Base-by-base conservation (phyloP, 1,140 invertebrate species). In the Tetramorium parvispinum region DNA sequence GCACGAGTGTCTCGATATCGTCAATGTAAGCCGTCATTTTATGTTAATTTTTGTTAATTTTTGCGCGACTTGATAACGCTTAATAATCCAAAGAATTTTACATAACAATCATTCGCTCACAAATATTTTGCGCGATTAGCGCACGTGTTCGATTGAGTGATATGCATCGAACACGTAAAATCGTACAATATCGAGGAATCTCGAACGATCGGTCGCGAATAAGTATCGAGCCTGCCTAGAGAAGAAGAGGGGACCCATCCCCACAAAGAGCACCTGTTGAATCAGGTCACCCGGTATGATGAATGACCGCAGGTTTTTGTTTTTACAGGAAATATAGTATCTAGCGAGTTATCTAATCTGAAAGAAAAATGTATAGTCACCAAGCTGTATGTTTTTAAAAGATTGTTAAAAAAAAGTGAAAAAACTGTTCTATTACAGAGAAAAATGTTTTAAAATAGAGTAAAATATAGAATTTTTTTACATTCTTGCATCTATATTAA, bases 261-360 rank as follows among this genome's bases (percentile, higher is more conserved):
- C 40, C 53, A 37, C 53, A 24, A 83, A 4, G 37, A 43, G n/a
- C 24, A 83, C 79, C 79, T 83, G 79, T 83, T 83, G 79, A 73
- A 49, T 68, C 40, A 11, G 8, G 18, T 59, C 51, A 57, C 8
- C 6, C 7, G 53, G 3, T 32, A 73, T 83, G 68, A 83, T 83
- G 18, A 8, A 83, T 61, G 24, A 1, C 24, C 21, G 18, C 11
- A 2, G 21, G 27, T 75, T 24, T 57, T 59, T 81, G 13, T 24
- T 75, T 59, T 75, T 81, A n/a, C 0, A 24, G 40, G 4, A 73
- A 24, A 32, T 13, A n/a, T 46, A 24, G 1, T 51, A 5, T 57
- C 18, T 24, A 43, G n/a, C 13, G n/a, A 24, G 37, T 75, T 75
- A 75, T 57, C 27, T 75, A 24, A 21, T 57, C n/a, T 18, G 21